Evolutionary conservation across 2,113 vertebrate species (phyloP), one percentile per base, ranked within the genome.

Genomic region (Damaliscus lunatus): DNA sequence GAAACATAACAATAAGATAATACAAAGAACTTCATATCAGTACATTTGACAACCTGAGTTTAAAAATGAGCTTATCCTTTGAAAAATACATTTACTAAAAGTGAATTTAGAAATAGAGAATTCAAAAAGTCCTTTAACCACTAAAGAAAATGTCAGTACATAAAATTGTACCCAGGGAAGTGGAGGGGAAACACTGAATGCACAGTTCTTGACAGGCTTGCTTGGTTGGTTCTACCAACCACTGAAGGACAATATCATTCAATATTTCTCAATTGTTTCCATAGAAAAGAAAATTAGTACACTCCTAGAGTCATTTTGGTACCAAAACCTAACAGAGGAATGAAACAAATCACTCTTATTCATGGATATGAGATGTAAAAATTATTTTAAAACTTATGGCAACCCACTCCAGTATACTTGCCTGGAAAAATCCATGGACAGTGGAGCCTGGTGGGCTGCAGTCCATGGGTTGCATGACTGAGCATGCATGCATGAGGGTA

Each of bases 1-100:
- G 78, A 55, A 89, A 95, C 57, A 92, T 93, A 96, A 78, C 48
- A 74, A 16, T 74, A 91, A 64, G 16, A 89, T 80, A 92, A 80
- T 59, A 50, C 50, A 3, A 52, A 90, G 48, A 92, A 83, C 13
- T 88, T 50, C 14, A 55, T 46, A 43, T 88, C 11, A 95, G 29
- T 74, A 43, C 21, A 46, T 55, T 74, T 57, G 50, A 88, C 93
- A 93, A 74, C 4, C 52, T 92, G 36, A 7, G 33, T 82, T 52
- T 52, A 55, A 89, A 91, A 89, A 55, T 86, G 48, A 31, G 36
- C 64, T 33, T 1, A 46, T 77, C 80, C 57, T 89, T 88, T 87
- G 25, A 84, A 95, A 62, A 92, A 87, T 82, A 12, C 9, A n/a
- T 80, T 97, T 91, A 87, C 14, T 89, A 67, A 64, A 83, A 67